Evolutionary conservation across 1,140 invertebrate species (phyloP).

Genomic region (Anagrus nilaparvatae): DNA sequence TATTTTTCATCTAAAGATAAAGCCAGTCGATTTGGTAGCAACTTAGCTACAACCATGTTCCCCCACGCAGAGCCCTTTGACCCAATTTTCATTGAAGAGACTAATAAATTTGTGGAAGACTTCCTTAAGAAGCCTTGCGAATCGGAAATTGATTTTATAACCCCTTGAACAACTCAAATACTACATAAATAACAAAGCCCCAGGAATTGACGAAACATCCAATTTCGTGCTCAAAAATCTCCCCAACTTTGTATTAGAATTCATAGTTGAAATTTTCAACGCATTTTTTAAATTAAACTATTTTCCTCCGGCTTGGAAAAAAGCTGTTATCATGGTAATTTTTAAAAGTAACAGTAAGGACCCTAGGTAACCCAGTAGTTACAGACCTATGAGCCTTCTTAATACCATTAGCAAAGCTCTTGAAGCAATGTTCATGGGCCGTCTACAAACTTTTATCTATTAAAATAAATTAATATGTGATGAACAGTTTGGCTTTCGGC

Average conservation of each 20-base stretch:
- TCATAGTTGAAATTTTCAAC: constrained; percentile 3
- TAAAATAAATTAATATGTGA: neutral
- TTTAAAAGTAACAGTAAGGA: constrained; percentile 3
- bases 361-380: neutral
- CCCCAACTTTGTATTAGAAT: neutral
- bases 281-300: neutral
- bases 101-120: neutral
- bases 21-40: constrained; percentile 2
- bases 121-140: neutral
- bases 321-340: constrained; percentile 6
- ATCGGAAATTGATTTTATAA: neutral
- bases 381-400: constrained; percentile 6
- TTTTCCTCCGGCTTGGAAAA: constrained; percentile 8
- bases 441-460: neutral
- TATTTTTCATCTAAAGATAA: constrained; percentile 4
- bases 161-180: neutral
- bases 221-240: constrained; percentile 6
- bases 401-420: constrained; percentile 7
- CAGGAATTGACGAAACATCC: neutral
- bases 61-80: no score
- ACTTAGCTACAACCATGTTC: neutral
- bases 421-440: constrained; percentile 3
- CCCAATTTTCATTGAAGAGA: neutral
- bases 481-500: constrained; percentile 3
- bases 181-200: constrained; percentile 2